Conservation (phyloP, 1,140 invertebrate species). For the Penaeus japonicus region DNA sequence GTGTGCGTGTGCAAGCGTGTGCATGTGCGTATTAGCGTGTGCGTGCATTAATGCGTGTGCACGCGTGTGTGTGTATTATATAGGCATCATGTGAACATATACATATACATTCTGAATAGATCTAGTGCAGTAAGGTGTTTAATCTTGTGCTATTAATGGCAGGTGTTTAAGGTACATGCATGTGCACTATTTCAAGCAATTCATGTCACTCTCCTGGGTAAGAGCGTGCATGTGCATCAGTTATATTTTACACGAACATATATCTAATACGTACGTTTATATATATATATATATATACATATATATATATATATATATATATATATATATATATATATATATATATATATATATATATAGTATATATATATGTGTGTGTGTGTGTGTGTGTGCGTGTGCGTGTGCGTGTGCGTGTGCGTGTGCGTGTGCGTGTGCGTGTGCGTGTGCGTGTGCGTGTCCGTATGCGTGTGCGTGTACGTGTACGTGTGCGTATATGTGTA, state of each 20-base stretch:
- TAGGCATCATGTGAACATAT: too few species aligned
- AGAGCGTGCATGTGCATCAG: too few species aligned
- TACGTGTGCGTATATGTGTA: background rate
- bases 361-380: background rate
- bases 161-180: too few species aligned
- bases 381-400: background rate
- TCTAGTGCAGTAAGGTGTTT: too few species aligned
- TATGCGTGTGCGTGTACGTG: background rate
- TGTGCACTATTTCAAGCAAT: too few species aligned
- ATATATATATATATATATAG: background rate
- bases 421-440: background rate
- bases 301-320: constrained; percentile 1
- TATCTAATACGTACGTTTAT: background rate
- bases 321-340: background rate
- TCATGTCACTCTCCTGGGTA: too few species aligned
- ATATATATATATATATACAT: constrained; percentile 1
- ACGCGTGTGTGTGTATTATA: too few species aligned
- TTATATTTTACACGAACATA: background rate
- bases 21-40: too few species aligned
- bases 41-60: too few species aligned
- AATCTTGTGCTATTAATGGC: too few species aligned
- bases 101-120: too few species aligned
- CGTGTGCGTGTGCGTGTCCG: background rate
- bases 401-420: background rate
- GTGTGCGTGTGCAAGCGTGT: too few species aligned